A percentile compares a stretch with the other conserved stretches of the same genome.
Conservation (phyloP, 2,113 vertebrate species). For the Periophthalmus modestus region DNA sequence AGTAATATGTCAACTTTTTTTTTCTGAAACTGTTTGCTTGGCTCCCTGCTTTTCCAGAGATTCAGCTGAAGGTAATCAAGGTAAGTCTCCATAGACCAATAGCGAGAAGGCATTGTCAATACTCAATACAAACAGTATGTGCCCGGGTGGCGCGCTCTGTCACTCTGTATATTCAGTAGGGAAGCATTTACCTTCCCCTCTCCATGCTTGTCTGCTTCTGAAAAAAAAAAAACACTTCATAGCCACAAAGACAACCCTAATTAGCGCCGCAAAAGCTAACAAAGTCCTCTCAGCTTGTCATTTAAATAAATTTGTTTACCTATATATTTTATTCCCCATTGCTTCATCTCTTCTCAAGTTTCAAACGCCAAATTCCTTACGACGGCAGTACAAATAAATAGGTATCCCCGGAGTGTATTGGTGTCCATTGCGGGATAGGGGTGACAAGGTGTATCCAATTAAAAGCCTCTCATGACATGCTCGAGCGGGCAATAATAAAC, state of each 20-base stretch:
- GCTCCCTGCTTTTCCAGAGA: background rate
- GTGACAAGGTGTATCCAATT: conserved; percentile 62
- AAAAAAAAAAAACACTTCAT: conserved; percentile 42
- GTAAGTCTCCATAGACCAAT: background rate
- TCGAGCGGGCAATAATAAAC: conserved; percentile 31
- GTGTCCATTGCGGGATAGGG: conserved; percentile 6
- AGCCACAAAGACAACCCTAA: conserved; percentile 58
- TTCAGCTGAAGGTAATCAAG: background rate
- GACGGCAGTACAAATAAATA: conserved; percentile 17
- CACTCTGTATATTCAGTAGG: conserved; percentile 15
- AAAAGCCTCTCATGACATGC: conserved; percentile 40
- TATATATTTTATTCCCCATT: conserved; percentile 14
- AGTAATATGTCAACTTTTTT: background rate
- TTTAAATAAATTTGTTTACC: conserved; percentile 13
- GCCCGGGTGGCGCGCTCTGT: background rate
- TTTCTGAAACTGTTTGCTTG: background rate
- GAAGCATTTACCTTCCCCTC: conserved; percentile 33
- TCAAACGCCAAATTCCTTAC: conserved; percentile 8
- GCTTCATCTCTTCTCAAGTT: background rate
- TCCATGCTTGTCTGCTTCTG: conserved; percentile 65
- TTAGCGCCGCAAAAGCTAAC: conserved; percentile 62
- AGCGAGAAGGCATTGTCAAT: conserved; percentile 6
- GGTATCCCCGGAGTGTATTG: conserved; percentile 8
- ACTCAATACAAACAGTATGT: conserved; percentile 7
- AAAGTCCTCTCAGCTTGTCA: conserved; percentile 39